A percentile compares a stretch with the other conserved stretches of the same genome.
phyloP scores from a whole-genome alignment of 2,888 invertebrate genomes.

The Pheosia tremula region DNA sequence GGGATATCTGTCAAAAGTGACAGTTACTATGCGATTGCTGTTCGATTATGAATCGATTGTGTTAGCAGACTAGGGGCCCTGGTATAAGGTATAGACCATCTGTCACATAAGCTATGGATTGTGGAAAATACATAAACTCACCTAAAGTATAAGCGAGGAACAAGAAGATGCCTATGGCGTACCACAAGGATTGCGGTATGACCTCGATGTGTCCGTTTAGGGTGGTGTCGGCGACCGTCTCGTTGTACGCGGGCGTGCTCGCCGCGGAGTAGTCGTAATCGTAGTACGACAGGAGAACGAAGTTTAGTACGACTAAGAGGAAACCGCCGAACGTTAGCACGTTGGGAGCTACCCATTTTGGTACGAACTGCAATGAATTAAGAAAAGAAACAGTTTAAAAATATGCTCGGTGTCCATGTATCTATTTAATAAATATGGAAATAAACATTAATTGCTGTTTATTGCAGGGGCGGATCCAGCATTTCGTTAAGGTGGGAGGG shows the following conservation, averaged over 20 bases:
- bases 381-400: too few species aligned
- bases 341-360: constrained; percentile 98
- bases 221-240: constrained; percentile 53
- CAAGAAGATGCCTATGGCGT: constrained; percentile 92
- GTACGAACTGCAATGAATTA: constrained; percentile 88
- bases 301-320: constrained; percentile 94
- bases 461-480: too few species aligned
- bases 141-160: constrained; percentile 98
- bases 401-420: too few species aligned
- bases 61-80: too few species aligned
- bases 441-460: too few species aligned
- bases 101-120: too few species aligned
- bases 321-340: constrained; percentile 97
- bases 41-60: too few species aligned
- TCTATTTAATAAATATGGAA: too few species aligned
- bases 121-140: constrained; percentile 69
- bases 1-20: too few species aligned
- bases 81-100: too few species aligned
- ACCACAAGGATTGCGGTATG: constrained; percentile 95
- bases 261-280: constrained; percentile 95
- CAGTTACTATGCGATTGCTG: too few species aligned
- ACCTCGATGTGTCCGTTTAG: constrained; percentile 64
- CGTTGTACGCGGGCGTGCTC: constrained; percentile 73
- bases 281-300: constrained; percentile 92
- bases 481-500: too few species aligned